Base-by-base conservation (phyloP, 2,888 invertebrate species). In the Trissoscelio sp. region DNA sequence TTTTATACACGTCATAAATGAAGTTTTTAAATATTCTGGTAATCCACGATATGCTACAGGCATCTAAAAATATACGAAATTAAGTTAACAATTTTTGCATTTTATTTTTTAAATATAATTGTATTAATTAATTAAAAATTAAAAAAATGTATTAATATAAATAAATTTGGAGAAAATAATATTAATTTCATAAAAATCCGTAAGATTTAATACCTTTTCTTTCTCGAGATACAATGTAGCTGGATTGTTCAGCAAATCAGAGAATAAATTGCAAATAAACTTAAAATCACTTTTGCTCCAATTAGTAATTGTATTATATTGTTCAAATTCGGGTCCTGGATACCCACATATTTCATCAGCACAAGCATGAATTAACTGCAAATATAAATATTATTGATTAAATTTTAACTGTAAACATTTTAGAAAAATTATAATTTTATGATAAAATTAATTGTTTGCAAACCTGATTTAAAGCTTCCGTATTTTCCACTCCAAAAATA, bases 321-420 rank as follows among this genome's bases (percentile, higher is more conserved):
- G 86, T 31, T 85, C 83, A 73, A 86, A 89, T 11, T 78, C 81
- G 3, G 88, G 87, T 3, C 86, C 87, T n/a, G 86, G 84, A 24
- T 84, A 83, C 1, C 88, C 88, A 62, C 90, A 91, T 81, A 91
- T 87, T 87, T 91, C 90, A 70, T 90, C 88, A 18, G 87, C 84
- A 44, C 91, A 91, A n/a, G 86, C 81, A 69, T 91, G 88, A 31
- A 91, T 39, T 57, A 91, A 83, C 91, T 91, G 28, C 20, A 14
- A 51, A 84, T 84, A 18, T 28, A 51, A 51, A 73, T 70, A 70
- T 16, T 44, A 12, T 37, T 37, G 6, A 18, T 11, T 20, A 34
- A 48, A 18, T 46, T 22, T 48, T 48, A 3, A n/a, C 28, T 57
- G 6, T 48, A 46, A 6, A 73, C 4, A 9, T 39, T n/a, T n/a